Percentiles rank a stretch among this genome's conserved stretches.
These are phyloP conservation scores for Sceliomorpha sp. DNA, from an alignment of 2,888 invertebrate genomes.

Conservation along the genomic window DNA sequence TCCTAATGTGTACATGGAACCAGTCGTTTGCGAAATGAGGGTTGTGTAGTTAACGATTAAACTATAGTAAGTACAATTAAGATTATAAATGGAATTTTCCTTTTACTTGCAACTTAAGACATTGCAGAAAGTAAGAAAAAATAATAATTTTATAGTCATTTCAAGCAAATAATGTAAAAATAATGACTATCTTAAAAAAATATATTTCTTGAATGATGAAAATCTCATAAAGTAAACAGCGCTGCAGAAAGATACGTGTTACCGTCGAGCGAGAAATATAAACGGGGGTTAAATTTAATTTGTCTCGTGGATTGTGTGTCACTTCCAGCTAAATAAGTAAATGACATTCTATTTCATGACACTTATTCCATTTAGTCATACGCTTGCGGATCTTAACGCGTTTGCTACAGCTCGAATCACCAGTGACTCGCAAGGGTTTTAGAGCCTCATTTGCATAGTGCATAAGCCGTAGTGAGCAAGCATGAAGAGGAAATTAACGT, in stretches of 20 bases:
- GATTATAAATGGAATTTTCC: too few species aligned
- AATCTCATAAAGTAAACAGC: conserved; percentile 30
- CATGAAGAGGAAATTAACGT: conserved; percentile 47
- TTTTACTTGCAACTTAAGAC: too few species aligned
- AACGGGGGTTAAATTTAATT: conserved; percentile 29
- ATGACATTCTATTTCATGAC: conserved; percentile 39
- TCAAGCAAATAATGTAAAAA: too few species aligned
- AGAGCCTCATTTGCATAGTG: conserved; percentile 45
- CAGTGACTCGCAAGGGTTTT: conserved; percentile 45
- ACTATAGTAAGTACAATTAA: conserved; percentile 13
- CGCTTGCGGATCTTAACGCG: conserved; percentile 42
- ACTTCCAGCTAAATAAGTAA: conserved; percentile 40
- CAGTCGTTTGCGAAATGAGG: conserved; percentile 19
- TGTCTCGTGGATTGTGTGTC: conserved; percentile 31
- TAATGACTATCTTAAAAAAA: too few species aligned
- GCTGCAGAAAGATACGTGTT: conserved; percentile 24
- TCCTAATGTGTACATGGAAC: conserved; percentile 12
- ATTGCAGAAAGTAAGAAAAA: too few species aligned
- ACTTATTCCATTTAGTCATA: conserved; percentile 43
- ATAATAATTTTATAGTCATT: too few species aligned
- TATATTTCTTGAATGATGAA: too few species aligned
- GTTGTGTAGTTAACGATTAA: conserved; percentile 21
- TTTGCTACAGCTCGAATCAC: conserved; percentile 42
- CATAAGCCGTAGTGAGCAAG: conserved; percentile 44
- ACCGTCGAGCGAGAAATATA: conserved; percentile 26